Evolutionary conservation across 2,888 invertebrate species (phyloP), one percentile per base, ranked within the genome.

Genomic region (Caenorhabditis panamensis): DNA sequence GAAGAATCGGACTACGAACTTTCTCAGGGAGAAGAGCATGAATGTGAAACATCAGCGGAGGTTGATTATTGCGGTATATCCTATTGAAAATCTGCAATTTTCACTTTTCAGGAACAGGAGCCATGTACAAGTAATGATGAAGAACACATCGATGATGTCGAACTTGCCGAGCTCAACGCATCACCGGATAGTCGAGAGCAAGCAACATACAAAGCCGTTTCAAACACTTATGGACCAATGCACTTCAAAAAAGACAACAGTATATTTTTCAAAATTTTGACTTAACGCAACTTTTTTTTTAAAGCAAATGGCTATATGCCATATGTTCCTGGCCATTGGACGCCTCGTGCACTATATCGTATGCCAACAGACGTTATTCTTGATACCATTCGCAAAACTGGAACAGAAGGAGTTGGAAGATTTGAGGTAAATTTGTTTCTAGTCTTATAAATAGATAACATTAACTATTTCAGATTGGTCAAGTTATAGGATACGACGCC

Each of bases 401-500:
- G 81, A 44, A 71, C 79, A 1, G 81, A 84, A 59, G 84, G 84
- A 51, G 49, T 81, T 11, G 81, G 83, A 47, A 13, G 41, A 6
- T 63, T 6, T 18, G 72, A 56, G 24, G 51, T 51, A 13, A 37
- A 58, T 37, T 28, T 20, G 3, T n/a, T n/a, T n/a, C n/a, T n/a
- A n/a, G n/a, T n/a, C n/a, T n/a, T n/a, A n/a, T n/a, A n/a, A n/a
- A n/a, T n/a, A n/a, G n/a, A n/a, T n/a, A n/a, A n/a, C n/a, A n/a
- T n/a, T n/a, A n/a, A n/a, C n/a, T n/a, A 31, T 49, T 66, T 66
- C 26, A 89, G 69, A 83, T 89, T 31, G 89, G 88, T 2, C 68
- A 83, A 24, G 68, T 58, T 9, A 18, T 89, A 18, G 86, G 87
- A 3, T 82, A 87, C 41, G 88, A 89, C 62, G 78, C 88, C 8